phyloP scores from a whole-genome alignment of 2,888 invertebrate species.

The Drosophila monieri region DNA sequence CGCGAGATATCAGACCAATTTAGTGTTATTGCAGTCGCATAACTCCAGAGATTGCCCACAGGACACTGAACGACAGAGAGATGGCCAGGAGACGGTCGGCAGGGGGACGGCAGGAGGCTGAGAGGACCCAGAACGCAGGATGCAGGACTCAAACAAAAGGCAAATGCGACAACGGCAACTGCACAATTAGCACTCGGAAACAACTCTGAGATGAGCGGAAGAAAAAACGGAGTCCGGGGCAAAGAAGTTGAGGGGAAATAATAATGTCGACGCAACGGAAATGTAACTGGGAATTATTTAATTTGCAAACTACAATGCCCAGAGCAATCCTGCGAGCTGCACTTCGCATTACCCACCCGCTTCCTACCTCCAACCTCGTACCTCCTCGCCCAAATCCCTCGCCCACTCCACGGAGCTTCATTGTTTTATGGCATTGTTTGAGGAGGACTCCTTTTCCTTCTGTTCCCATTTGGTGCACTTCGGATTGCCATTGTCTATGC shows the following conservation, averaged over 20 bases:
- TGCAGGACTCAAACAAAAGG: constrained; percentile 45
- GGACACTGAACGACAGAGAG: constrained; percentile 47
- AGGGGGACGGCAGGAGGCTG: constrained; percentile 11
- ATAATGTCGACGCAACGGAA: constrained; percentile 77
- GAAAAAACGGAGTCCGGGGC: constrained; percentile 12
- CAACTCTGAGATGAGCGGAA: constrained; percentile 46
- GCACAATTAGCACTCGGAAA: constrained; percentile 75
- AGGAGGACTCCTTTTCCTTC: constrained; percentile 52
- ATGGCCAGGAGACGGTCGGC: constrained; percentile 14
- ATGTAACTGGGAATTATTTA: constrained; percentile 80
- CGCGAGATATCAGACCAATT: constrained; percentile 78
- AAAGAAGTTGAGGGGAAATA: constrained; percentile 55
- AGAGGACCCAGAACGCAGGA: constrained; percentile 29
- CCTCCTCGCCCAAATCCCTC: constrained; percentile 6
- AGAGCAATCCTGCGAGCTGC: constrained; percentile 40
- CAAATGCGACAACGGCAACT: constrained; percentile 49
- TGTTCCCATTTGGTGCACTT: constrained; percentile 61
- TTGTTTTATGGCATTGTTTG: constrained; percentile 72
- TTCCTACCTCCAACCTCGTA: neutral
- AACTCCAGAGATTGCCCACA: constrained; percentile 72
- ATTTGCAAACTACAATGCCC: constrained; percentile 75
- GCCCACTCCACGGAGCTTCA: constrained; percentile 23
- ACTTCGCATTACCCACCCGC: constrained; percentile 2
- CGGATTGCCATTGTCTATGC: constrained; percentile 63
- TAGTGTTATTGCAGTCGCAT: constrained; percentile 79